These are phyloP conservation scores for Hyposoter dolosus DNA, from an alignment of 2,888 invertebrate species.

Conservation along the genomic window DNA sequence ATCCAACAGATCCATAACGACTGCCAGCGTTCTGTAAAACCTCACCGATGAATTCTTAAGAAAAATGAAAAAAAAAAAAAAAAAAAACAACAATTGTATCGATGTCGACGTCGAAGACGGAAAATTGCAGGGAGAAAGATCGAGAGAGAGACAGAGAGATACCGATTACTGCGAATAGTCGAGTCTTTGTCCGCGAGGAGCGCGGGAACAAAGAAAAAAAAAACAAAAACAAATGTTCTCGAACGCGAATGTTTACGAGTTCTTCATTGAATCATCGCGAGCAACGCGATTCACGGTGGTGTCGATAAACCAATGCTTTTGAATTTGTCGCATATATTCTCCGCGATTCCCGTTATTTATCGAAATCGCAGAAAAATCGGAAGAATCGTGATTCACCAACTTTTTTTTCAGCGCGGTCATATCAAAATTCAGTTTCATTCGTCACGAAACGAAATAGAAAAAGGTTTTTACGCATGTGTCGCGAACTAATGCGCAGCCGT, in stretches of 20 bases:
- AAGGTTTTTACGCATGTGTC: constrained; percentile 44
- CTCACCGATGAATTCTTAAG: constrained; percentile 24
- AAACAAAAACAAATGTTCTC: constrained; percentile 25
- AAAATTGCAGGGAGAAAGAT: not conserved
- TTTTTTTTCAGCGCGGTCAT: not conserved
- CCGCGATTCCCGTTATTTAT: not conserved
- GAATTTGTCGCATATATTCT: not conserved
- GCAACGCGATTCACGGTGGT: constrained; percentile 8
- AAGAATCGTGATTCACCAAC: not conserved
- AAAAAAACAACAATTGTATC: not conserved
- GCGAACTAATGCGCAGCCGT: constrained; percentile 44
- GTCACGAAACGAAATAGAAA: not conserved
- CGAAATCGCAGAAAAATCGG: not conserved
- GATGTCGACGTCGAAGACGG: constrained; percentile 17
- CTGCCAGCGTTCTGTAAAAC: constrained; percentile 12
- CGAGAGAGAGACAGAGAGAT: not conserved
- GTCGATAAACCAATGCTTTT: constrained; percentile 12
- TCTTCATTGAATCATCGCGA: constrained; percentile 6
- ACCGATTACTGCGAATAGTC: constrained; percentile 16
- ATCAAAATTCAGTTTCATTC: not conserved
- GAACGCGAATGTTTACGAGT: constrained; percentile 38
- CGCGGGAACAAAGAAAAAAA: constrained; percentile 49
- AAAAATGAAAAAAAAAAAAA: constrained; percentile 25
- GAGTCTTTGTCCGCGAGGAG: constrained; percentile 53
- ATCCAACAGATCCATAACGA: constrained; percentile 41